A percentile compares a stretch with the other conserved stretches of the same genome.
Evolutionary conservation across 2,113 vertebrate species (phyloP).

Genomic region (Numenius arquata): DNA sequence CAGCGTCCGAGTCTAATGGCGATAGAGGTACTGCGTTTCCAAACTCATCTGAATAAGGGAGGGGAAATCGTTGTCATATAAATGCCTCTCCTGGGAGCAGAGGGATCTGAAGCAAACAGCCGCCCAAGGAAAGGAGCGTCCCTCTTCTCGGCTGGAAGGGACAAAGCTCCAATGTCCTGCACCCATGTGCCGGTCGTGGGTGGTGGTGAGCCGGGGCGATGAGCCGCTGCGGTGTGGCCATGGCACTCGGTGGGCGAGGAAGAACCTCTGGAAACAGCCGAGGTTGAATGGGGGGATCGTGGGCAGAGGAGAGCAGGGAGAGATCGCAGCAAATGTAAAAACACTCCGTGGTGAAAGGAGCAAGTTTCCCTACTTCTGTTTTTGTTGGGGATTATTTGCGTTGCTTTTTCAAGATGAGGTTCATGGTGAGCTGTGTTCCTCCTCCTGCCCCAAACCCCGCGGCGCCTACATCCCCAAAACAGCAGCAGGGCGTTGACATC

Average conservation of each 20-base stretch:
- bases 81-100: background rate
- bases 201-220: too few relatives aligned
- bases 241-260: accelerated
- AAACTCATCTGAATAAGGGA: background rate
- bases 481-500: background rate
- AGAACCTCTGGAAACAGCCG: background rate
- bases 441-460: background rate
- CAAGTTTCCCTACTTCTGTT: background rate
- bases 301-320: background rate
- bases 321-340: background rate
- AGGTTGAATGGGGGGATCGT: background rate
- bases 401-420: background rate
- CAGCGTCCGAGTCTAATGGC: background rate
- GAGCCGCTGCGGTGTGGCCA: background rate
- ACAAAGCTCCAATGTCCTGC: accelerated
- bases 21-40: background rate
- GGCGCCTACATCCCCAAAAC: background rate
- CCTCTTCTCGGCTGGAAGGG: background rate
- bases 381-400: background rate
- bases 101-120: background rate
- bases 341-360: accelerated
- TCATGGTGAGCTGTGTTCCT: background rate
- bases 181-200: accelerated
- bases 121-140: background rate
- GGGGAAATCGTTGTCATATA: background rate